Base-by-base conservation (phyloP, 2,797 vertebrate genomes). In the Astyanax mexicanus region DNA sequence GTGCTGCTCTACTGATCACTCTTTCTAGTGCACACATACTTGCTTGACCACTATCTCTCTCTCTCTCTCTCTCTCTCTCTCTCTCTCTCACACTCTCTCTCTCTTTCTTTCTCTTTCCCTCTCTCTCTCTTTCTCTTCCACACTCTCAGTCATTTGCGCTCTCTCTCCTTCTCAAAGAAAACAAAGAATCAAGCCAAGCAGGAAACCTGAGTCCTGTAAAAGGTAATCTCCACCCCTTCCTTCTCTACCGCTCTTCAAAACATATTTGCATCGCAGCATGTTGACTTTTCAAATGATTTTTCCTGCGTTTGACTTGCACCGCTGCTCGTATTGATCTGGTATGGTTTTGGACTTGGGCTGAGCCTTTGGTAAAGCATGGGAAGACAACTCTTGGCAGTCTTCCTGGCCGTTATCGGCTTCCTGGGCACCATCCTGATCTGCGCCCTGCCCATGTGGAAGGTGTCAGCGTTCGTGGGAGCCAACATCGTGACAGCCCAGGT, bases 401-500 rank as follows among this genome's bases (percentile, higher is more conserved):
- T 75, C 64, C 77, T 94, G 84, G 89, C 88, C 12, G 21, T 92
- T 11, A 1, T 93, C 1, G 93, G 93, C 11, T 88, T 93, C 40
- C 71, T 92, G 17, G 93, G 93, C 29, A 92, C 88, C 32, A 88
- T 91, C 62, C 79, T 93, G 0, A 86, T 92, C 81, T 92, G 90
- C 5, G 89, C 69, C 8, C 84, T 93, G 35, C 93, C 93, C 0
- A 90, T 91, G 86, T 94, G 93, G 93, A 90, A 93, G 69, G 85
- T 94, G 80, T 80, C 91, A 0, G 87, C 93, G 9, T 94, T 93
- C 5, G 45, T 93, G 0, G 91, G 87, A 2, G 71, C 89, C 13
- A 93, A 90, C 87, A 92, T 94, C 40, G 3, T 94, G 69, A 93
- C 91, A 0, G 60, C 92, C 27, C 91, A 93, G 88, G 81, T 93